Evolutionary conservation across 2,888 invertebrate genomes (phyloP), one percentile per base, ranked within the genome.

Genomic region (Abrostola tripartita): DNA sequence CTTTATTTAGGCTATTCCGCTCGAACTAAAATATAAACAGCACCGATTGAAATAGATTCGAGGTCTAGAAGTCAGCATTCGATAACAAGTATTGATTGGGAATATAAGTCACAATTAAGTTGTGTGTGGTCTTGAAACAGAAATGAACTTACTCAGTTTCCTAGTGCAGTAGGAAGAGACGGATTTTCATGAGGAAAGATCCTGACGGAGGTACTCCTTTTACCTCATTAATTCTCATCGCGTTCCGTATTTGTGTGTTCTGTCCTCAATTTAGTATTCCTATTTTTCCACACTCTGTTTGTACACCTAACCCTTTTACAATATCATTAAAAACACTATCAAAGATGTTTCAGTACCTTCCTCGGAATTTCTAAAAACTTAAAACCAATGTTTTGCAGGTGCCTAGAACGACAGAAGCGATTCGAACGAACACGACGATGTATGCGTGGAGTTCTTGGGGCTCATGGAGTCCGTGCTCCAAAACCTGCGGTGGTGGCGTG

Each of bases 401-500:
- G 76, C 59, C 82, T 65, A 88, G 85, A 88, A 83, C 87, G 88
- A 87, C 84, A 70, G 84, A 85, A 74, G 71, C 82, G 68, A 78
- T 82, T 68, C 89, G 87, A 88, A 84, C 88, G 86, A 93, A 92
- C 74, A 72, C 81, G 60, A 91, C 92, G 52, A 81, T 88, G 74
- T 93, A 91, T 76, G 94, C 93, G 7, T 97, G 97, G 97, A 96
- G 96, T 59, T 88, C 96, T 0, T 97, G 97, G 97, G 96, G 96
- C 55, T 88, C 95, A 6, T 97, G 97, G 97, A 96, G 96, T 73
- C 90, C 96, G 10, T 97, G 97, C 85, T 96, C 97, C n/a, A 95
- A 96, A 80, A 95, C 95, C n/a, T 97, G 97, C 85, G 97, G 97
- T 0, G 96, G 97, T 5, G 97, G 97, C 14, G 96, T 97, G 57